phyloP scores from a whole-genome alignment of 1,140 invertebrate genomes.

The Gyrodactylus bullatarudis region DNA sequence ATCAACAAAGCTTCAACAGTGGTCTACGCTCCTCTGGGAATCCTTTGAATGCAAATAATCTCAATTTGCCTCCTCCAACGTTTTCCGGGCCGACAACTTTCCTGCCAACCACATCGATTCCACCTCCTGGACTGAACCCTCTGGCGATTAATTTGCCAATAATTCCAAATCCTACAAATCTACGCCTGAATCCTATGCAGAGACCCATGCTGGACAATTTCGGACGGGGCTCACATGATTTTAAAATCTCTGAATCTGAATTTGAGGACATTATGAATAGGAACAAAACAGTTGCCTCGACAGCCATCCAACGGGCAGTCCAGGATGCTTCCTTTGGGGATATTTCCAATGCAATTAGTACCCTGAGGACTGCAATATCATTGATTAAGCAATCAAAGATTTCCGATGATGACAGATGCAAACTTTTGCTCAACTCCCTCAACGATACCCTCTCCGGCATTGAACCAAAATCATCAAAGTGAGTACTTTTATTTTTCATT shows the following conservation, averaged over 20 bases:
- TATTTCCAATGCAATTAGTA: conserved; percentile 37
- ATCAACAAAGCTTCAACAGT: neutral
- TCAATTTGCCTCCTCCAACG: neutral
- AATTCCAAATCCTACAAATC: neutral
- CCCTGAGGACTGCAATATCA: conserved; percentile 80
- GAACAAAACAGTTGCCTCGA: conserved; percentile 78
- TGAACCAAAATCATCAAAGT: conserved; percentile 40
- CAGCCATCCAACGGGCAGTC: conserved; percentile 72
- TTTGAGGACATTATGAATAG: conserved; percentile 91
- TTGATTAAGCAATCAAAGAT: conserved; percentile 93
- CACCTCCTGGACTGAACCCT: neutral
- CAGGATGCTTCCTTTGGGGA: conserved; percentile 56
- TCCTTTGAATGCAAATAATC: neutral
- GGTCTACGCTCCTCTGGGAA: neutral
- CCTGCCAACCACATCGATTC: neutral
- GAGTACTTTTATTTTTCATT: neutral
- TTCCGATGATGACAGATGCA: conserved; percentile 68
- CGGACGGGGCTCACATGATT: no score
- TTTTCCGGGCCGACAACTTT: neutral
- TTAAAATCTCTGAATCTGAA: conserved; percentile 44
- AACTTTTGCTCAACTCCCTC: conserved; percentile 61
- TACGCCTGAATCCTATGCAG: neutral
- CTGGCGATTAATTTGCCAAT: neutral
- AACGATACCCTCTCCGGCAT: conserved; percentile 78
- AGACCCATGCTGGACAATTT: no score